These are phyloP conservation scores for Venustaconcha ellipsiformis DNA, from an alignment of 1,140 invertebrate species.

Conservation along the genomic window DNA sequence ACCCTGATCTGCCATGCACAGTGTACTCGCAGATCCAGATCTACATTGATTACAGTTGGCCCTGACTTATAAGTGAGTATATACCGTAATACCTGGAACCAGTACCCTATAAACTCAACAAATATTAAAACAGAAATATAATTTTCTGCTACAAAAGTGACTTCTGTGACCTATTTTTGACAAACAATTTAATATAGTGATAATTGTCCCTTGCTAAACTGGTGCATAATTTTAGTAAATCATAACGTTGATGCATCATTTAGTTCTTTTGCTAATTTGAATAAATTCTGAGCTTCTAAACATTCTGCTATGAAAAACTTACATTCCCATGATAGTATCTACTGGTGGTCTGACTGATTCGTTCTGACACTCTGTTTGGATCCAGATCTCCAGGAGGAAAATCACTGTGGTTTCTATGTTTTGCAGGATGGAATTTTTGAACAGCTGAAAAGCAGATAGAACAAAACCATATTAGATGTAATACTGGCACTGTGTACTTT, in stretches of 20 bases:
- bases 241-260: not conserved
- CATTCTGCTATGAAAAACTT: slow-evolving; percentile 19
- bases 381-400: slow-evolving; percentile 57
- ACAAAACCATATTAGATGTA: not conserved
- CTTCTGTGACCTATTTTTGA: too few relatives aligned
- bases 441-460: slow-evolving; percentile 34
- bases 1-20: too few relatives aligned
- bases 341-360: slow-evolving; percentile 53
- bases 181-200: too few relatives aligned
- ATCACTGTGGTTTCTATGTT: slow-evolving; percentile 59
- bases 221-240: not conserved
- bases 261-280: not conserved
- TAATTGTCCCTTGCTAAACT: too few relatives aligned
- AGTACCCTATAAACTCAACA: too few relatives aligned
- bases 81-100: too few relatives aligned
- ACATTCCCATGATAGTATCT: slow-evolving; percentile 59
- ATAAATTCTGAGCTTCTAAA: not conserved
- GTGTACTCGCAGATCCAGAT: too few relatives aligned
- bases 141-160: too few relatives aligned
- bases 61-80: too few relatives aligned
- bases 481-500: not conserved
- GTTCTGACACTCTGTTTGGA: slow-evolving; percentile 37
- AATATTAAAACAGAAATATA: too few relatives aligned
- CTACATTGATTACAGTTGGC: too few relatives aligned
- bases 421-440: slow-evolving; percentile 36